phyloP scores from a whole-genome alignment of 2,113 vertebrate genomes.

The Lepus timidus region DNA sequence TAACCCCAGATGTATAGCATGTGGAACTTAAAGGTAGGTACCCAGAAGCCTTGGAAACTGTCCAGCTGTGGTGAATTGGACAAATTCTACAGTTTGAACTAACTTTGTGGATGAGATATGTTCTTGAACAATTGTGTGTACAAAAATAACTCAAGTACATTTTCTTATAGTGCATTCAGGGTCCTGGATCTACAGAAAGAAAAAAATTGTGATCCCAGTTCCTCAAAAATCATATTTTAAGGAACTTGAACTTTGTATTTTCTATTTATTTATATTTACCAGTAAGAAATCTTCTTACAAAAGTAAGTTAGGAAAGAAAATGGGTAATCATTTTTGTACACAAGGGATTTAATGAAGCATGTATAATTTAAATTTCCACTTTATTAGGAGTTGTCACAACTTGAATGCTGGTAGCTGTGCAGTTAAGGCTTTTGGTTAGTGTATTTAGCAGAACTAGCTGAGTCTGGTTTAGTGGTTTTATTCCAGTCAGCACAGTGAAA shows the following conservation, averaged over 20 bases:
- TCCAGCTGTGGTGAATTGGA: background rate
- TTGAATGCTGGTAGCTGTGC: background rate
- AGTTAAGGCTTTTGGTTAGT: background rate
- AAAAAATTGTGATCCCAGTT: background rate
- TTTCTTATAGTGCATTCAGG: background rate
- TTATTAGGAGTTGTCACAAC: background rate
- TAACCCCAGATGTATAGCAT: background rate
- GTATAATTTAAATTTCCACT: background rate
- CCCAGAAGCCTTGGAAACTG: background rate
- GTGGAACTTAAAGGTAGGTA: conserved; percentile 37
- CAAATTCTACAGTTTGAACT: background rate
- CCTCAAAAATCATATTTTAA: background rate
- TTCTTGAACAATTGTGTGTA: conserved; percentile 7
- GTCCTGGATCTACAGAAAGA: background rate
- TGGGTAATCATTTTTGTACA: background rate
- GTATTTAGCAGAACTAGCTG: background rate
- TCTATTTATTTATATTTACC: conserved; percentile 3
- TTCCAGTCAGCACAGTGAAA: background rate
- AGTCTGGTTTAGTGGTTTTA: background rate
- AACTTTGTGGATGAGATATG: background rate
- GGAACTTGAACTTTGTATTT: background rate
- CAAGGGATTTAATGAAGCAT: background rate
- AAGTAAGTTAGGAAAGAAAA: conserved; percentile 54
- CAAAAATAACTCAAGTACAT: background rate
- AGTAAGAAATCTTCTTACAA: conserved; percentile 33